Base-by-base conservation (phyloP, 2,888 invertebrate genomes). In the Trichogramma evanescens region DNA sequence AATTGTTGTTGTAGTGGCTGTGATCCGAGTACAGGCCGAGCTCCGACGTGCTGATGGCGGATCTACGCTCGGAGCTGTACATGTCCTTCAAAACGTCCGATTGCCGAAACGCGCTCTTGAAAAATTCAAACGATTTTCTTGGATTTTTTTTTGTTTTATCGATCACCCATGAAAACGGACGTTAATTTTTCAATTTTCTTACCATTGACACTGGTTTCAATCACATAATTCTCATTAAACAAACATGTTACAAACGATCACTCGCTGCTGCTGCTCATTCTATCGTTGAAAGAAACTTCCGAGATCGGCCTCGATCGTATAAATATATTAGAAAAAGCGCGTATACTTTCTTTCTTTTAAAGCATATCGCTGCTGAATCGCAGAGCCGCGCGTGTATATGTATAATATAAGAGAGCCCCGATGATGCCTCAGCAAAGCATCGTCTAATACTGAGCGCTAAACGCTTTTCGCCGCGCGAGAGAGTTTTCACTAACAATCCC, bases 21-120 rank as follows among this genome's bases (percentile, higher is more conserved):
- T 74, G 72, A 69, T 78, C 77, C 39, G 75, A 75, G 59, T 78
- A 78, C 42, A 78, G 70, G 58, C 77, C 77, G 64, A 78, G 73
- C 66, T 78, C 76, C 41, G 77, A 78, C 46, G 74, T 75, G 66
- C 74, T 78, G 61, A 75, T 75, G 49, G 72, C 74, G 39, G 75
- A 75, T 69, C 77, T 72, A 63, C 77, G 57, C 62, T 69, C 69
- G 48, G 72, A 71, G 58, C 72, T 71, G 57, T 71, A 70, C 73
- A 75, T 75, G 64, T 70, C 73, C 57, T 67, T 65, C 38, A 57
- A 2, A 52, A 26, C 41, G 41, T 51, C 49, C 7, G 4, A 40
- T 40, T 54, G 5, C 50, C 41, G 52, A 48, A 26, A 46, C 26
- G 5, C 51, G 9, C 57, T 58, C 64, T 57, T 63, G 6, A 54